Evolutionary conservation across 1,140 invertebrate species (phyloP), one percentile per base, ranked within the genome.

Genomic region (Helicoverpa zea): DNA sequence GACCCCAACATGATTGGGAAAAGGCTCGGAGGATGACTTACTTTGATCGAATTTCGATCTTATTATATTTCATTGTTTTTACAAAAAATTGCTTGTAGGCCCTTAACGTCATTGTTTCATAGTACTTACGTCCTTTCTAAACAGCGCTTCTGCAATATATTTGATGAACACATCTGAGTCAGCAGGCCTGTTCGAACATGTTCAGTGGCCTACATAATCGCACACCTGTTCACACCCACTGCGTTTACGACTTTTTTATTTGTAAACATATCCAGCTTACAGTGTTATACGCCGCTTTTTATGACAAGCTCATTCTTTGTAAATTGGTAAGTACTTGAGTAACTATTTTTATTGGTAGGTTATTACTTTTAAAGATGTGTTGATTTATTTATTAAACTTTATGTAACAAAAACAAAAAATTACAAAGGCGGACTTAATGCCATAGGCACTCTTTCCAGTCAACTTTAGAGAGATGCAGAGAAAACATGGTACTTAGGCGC

Each of bases 181-280:
- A 72, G 12, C 1, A 4, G 2, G 49, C 68, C 13, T 14, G 68
- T 72, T 54, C 23, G 68, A 51, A 72, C 68, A 72, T 72, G 68
- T 72, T 54, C 68, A 51, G 5, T 14, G 68, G 68, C 68, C 68
- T 72, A 72, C 49, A 52, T 72, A 51, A 52, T 30, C 29, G 68
- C 47, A 13, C 68, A 72, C 68, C 68, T 72, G 68, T 72, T 54
- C 18, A 30, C 68, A 30, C 68, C 23, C 49, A 30, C 68, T 7
- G n/a, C 2, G 12, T n/a, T 30, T 30, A 52, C 10, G 49, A 30
- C 49, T 72, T 72, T 49, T 72, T 72, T 72, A 72, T 72, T 72
- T 54, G 68, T 72, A 52, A 72, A 72, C 49, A 72, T 14, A 4
- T 72, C 14, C 18, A 52, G 49, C 49, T 54, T n/a, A 49, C 13